Evolutionary conservation across 2,797 vertebrate species (phyloP).

Genomic region (Phataginus tricuspis): DNA sequence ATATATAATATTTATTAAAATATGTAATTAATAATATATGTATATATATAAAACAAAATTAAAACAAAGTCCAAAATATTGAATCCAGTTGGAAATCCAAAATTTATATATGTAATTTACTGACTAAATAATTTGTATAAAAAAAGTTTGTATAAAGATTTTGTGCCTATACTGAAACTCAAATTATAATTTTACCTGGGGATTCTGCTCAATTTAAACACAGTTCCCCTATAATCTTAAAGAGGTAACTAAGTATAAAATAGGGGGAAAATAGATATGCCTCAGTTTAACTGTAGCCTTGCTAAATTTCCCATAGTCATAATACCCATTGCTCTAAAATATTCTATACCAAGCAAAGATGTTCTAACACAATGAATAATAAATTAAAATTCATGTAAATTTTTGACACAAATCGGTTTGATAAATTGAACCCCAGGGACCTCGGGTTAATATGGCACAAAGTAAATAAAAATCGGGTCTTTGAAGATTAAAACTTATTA

Average conservation of each 20-base stretch:
- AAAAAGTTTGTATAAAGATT: background rate
- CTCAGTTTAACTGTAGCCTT: background rate
- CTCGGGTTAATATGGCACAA: background rate
- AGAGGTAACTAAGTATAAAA: background rate
- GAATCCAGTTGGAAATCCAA: background rate
- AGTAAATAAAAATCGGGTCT: background rate
- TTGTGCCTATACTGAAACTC: background rate
- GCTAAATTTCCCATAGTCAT: background rate
- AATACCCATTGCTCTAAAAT: background rate
- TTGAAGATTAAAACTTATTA: background rate
- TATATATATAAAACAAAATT: background rate
- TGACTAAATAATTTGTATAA: background rate
- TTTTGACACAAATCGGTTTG: background rate
- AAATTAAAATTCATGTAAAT: background rate
- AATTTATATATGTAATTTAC: background rate
- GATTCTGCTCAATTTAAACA: background rate
- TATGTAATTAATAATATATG: background rate
- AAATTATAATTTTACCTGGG: background rate
- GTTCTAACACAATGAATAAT: background rate
- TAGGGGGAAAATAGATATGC: background rate
- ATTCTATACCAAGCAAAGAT: background rate
- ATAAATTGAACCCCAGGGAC: background rate
- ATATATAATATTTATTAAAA: background rate
- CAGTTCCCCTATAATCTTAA: background rate
- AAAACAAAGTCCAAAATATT: background rate